Base-by-base conservation (phyloP, 2,113 vertebrate species). In the Balaeniceps rex region DNA sequence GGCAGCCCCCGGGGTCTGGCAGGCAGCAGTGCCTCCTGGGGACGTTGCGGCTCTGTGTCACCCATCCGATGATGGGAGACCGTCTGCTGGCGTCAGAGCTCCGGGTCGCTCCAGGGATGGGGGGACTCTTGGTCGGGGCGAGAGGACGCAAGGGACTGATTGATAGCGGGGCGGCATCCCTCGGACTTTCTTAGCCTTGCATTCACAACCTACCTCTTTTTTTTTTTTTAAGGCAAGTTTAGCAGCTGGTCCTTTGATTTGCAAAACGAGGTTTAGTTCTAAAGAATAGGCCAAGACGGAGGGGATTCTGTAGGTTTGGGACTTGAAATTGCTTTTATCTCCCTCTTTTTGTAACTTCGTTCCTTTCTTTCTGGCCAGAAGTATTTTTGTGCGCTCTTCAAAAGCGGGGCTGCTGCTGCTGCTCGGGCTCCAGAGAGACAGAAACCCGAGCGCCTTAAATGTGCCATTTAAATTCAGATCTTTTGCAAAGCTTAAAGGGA, bases 201-300 rank as follows among this genome's bases (percentile, higher is more conserved):
- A 57, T 94, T 97, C 80, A 91, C 15, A 19, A 61, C 77, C 19
- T 38, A 91, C 83, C 77, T 82, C 51, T 16, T 82, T 84, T 82
- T 87, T 79, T 16, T 82, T 84, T 82, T 87, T 79, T 11, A 78
- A 76, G 78, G 77, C 70, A 61, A 91, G 75, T 93, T 96, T 91
- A 90, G 94, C 94, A 97, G 96, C 96, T 97, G 97, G n/a, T 55
- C 95, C 94, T 97, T 97, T 95, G 95, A 95, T 92, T 97, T 96
- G 95, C 95, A 96, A 95, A 97, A 72, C 3, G 14, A 92, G 95
- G 90, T 72, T 96, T 93, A 93, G 83, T 82, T 78, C 72, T 44
- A 81, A 89, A 96, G 91, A 96, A 94, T 58, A 85, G 91, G 40
- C 71, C 82, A 65, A 34, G 89, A 11, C 68, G 2, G 75, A 94